Base-by-base conservation (phyloP, 2,797 vertebrate species). In the Scleropages formosus region DNA sequence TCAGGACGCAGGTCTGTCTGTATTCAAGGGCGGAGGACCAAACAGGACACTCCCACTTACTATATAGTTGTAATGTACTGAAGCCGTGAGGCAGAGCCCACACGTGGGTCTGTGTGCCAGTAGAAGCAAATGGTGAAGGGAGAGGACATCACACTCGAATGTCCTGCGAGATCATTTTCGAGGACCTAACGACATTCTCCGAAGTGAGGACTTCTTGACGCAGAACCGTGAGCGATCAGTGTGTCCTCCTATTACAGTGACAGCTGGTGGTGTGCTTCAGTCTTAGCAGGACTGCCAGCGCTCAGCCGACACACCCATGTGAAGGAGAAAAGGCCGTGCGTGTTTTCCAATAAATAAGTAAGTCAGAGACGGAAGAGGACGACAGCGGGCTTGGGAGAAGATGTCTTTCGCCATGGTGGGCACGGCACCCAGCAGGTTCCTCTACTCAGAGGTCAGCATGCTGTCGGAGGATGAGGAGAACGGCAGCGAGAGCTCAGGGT, bases 391-490 rank as follows among this genome's bases (percentile, higher is more conserved):
- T 58, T 61, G 47, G 10, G 76, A 80, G 68, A 88, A 83, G 76
- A 94, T 94, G 95, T 96, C 95, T 73, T 95, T 95, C 8, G 89
- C 94, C 61, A 95, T 96, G 96, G 92, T 98, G 81, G 95, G 94
- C 82, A 90, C 95, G 16, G 93, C 93, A 94, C 75, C 88, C 88
- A 3, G 84, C 89, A 65, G 90, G 93, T 96, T 95, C 87, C 84
- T 97, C 76, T 98, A 95, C 80, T 94, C 96, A 0, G 96, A 97
- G 84, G 94, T 96, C 75, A 94, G 91, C 87, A 93, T 95, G 85
- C 87, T 96, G 62, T 98, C 96, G 0, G 96, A 97, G 85, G 92
- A 93, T 0, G 92, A 93, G 0, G 92, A 93, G 7, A 95, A 93
- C 0, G 94, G 94, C 56, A 97, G 95, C 47, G 95, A 96, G 82